Evolutionary conservation across 2,113 vertebrate genomes (phyloP).

Genomic region (Trematocara stigmaticum): DNA sequence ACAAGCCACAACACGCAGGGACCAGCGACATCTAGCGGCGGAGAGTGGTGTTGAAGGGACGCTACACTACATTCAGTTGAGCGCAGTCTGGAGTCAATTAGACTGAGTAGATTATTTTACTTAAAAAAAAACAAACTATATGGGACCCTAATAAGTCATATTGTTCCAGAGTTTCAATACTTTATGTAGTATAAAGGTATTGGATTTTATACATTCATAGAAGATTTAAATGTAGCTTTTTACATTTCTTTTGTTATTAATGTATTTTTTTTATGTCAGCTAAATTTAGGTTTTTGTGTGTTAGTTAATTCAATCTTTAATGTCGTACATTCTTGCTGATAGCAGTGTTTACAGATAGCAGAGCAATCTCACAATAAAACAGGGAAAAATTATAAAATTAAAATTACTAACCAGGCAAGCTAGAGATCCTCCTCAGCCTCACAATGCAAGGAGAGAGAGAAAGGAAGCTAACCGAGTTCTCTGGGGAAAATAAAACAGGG

Average conservation of each 20-base stretch:
- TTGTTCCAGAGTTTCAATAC: background rate
- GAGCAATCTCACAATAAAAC: background rate
- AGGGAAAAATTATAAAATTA: background rate
- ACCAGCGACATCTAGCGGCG: conserved; percentile 20
- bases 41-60: background rate
- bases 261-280: background rate
- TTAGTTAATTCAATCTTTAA: background rate
- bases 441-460: background rate
- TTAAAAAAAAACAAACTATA: background rate
- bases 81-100: background rate
- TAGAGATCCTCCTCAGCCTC: background rate
- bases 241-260: background rate
- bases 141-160: background rate
- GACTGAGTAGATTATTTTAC: background rate
- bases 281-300: background rate
- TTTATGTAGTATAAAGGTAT: background rate
- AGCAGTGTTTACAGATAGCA: background rate
- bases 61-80: background rate
- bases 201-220: background rate
- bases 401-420: background rate
- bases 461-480: background rate
- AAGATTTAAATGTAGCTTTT: background rate
- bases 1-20: background rate
- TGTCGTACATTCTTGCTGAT: background rate
- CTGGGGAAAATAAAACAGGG: background rate